These are phyloP conservation scores for Myrmecophaga tridactyla DNA, from an alignment of 2,113 vertebrate genomes.

Conservation along the genomic window DNA sequence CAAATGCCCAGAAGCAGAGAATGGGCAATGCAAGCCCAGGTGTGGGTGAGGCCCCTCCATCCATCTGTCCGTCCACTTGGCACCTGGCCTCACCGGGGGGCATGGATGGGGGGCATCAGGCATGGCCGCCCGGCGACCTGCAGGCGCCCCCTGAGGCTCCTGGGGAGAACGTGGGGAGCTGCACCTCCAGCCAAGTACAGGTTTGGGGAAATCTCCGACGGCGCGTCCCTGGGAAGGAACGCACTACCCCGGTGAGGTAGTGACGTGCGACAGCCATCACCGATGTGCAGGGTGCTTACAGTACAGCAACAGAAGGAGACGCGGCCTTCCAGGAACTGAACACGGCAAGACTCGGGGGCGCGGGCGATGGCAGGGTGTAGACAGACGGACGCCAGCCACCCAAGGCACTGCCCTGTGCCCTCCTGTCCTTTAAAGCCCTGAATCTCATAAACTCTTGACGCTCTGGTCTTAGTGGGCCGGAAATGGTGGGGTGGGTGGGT, in stretches of 20 bases:
- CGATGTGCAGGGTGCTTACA: conserved; percentile 52
- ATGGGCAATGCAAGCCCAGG: not conserved
- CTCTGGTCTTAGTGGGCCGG: not conserved
- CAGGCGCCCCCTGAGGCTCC: too few relatives aligned
- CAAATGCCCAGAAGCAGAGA: not conserved
- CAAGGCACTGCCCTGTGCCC: not conserved
- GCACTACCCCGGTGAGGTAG: conserved; percentile 5
- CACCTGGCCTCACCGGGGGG: not conserved
- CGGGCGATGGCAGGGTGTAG: not conserved
- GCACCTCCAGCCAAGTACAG: not conserved
- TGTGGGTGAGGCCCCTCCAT: not conserved
- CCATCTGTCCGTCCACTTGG: not conserved
- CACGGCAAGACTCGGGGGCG: conserved; percentile 6
- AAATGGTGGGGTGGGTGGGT: too few relatives aligned
- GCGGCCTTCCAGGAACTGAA: not conserved
- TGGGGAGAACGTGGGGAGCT: too few relatives aligned
- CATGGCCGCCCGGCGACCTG: too few relatives aligned
- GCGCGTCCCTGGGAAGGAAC: conserved; percentile 33
- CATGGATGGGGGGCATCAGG: too few relatives aligned
- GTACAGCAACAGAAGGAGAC: conserved; percentile 63
- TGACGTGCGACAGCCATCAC: conserved; percentile 45
- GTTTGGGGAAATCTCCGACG: not conserved
- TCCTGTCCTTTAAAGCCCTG: not conserved
- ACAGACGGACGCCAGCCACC: not conserved
- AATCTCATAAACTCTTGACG: not conserved